These are phyloP conservation scores for Drosophila kuntzei DNA, from an alignment of 2,888 invertebrate genomes.

Conservation along the genomic window DNA sequence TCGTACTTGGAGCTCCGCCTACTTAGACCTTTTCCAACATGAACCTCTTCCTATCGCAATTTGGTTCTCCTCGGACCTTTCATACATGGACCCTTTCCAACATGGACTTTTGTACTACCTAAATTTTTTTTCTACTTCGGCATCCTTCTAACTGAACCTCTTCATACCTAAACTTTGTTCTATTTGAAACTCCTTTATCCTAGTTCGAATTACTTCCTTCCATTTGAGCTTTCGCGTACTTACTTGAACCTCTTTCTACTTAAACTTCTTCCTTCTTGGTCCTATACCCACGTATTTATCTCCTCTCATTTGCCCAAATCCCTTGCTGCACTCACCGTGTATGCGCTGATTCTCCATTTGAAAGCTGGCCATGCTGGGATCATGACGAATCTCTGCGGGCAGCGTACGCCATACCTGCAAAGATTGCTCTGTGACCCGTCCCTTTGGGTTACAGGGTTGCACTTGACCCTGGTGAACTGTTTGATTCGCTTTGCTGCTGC, in stretches of 20 bases:
- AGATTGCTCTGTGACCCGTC: constrained; percentile 87
- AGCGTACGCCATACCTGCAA: constrained; percentile 89
- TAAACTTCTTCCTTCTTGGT: neutral
- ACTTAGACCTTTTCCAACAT: neutral
- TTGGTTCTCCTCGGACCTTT: too few relatives aligned
- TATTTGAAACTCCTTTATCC: neutral
- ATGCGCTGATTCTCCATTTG: constrained; percentile 85
- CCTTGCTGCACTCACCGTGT: constrained; percentile 76
- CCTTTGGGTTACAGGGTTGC: constrained; percentile 79
- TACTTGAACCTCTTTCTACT: neutral
- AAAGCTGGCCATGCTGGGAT: constrained; percentile 89
- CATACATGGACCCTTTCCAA: too few relatives aligned
- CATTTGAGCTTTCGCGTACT: too few relatives aligned
- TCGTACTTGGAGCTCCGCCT: neutral
- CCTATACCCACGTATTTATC: neutral
- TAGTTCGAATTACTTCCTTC: neutral
- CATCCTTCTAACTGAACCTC: neutral
- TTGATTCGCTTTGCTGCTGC: constrained; percentile 43
- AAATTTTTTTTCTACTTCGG: neutral
- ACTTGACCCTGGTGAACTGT: constrained; percentile 28
- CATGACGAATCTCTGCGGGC: constrained; percentile 89
- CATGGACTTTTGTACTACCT: too few relatives aligned
- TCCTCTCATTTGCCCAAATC: neutral
- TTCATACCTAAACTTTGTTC: neutral
- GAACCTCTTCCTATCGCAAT: neutral